phyloP scores from a whole-genome alignment of 2,797 vertebrate species.

The Petrocephalus sullivani region DNA sequence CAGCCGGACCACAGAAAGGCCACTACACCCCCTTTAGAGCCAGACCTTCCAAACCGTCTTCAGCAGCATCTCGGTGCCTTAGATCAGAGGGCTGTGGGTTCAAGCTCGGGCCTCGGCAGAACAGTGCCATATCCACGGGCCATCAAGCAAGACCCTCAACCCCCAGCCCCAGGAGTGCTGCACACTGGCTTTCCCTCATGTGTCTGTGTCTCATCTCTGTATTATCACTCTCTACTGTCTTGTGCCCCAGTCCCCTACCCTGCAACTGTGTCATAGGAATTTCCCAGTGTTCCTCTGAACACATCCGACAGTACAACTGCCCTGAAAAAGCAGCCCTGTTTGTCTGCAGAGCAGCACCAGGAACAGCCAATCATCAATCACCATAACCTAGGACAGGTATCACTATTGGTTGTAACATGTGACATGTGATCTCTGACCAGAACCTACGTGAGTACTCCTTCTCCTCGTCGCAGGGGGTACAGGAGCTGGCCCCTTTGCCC shows the following conservation, averaged over 20 bases:
- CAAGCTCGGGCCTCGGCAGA: neutral
- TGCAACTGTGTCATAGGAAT: neutral
- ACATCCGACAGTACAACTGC: neutral
- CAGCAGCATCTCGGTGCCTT: neutral
- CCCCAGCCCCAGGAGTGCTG: neutral
- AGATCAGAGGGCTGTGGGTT: neutral
- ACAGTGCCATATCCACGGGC: neutral
- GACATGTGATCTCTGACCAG: neutral
- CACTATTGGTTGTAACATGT: neutral
- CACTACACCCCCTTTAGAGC: no score
- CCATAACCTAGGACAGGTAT: neutral
- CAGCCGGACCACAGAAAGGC: neutral
- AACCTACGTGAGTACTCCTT: conserved; percentile 79
- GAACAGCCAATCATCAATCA: neutral
- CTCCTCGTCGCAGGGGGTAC: conserved; percentile 70
- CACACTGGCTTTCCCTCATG: neutral
- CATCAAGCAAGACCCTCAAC: neutral
- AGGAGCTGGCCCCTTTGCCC: conserved; percentile 83
- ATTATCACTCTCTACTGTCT: neutral
- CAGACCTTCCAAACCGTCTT: neutral
- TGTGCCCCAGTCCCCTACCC: neutral
- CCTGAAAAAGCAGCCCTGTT: neutral
- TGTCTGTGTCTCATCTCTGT: neutral
- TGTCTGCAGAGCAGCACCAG: neutral
- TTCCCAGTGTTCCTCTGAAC: neutral